Conservation (phyloP, 2,888 invertebrate species). For the Hydroisotoma schaefferi region DNA sequence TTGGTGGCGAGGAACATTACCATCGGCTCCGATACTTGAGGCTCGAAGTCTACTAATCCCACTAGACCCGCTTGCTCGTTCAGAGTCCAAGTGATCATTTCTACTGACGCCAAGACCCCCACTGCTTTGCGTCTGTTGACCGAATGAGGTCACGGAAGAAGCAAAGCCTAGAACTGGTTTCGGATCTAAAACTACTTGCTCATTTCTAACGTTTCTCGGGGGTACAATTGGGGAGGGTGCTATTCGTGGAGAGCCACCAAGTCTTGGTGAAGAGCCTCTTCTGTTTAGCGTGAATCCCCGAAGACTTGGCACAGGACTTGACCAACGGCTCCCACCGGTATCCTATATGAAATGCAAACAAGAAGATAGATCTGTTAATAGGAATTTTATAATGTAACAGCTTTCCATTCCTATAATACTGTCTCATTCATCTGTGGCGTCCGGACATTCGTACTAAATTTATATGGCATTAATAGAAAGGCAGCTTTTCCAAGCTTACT, state of each 20-base stretch:
- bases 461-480: neutral
- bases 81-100: no score
- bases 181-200: conserved; percentile 19
- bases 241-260: conserved; percentile 47
- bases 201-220: conserved; percentile 40
- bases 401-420: no score
- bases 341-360: conserved; percentile 24
- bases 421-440: no score
- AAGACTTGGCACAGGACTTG: conserved; percentile 48
- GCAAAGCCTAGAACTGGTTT: neutral
- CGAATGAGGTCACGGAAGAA: neutral
- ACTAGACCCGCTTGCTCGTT: neutral
- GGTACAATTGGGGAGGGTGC: conserved; percentile 47
- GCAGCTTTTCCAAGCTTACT: neutral
- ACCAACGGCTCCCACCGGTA: conserved; percentile 47
- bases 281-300: conserved; percentile 45
- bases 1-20: no score
- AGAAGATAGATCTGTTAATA: conserved; percentile 1
- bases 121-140: no score
- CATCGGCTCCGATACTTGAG: no score
- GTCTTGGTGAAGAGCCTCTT: conserved; percentile 47
- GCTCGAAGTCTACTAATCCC: neutral
- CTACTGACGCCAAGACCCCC: no score
- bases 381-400: no score
- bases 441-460: no score